Conservation (phyloP, 2,888 invertebrate species). For the Pristionchus fissidentatus region DNA sequence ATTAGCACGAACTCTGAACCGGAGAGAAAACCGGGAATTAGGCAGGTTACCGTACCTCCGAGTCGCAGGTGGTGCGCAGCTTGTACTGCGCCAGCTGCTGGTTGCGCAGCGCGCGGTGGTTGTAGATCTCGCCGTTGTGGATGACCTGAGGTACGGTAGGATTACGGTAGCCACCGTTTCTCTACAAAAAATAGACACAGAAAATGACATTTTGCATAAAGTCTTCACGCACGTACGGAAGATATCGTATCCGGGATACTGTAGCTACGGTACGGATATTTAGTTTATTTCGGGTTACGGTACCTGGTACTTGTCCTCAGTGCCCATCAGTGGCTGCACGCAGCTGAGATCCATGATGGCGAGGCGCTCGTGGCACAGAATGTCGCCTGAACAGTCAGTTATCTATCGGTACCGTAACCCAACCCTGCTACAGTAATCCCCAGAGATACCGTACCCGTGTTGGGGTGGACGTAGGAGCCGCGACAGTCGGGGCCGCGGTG, state of each 20-base stretch:
- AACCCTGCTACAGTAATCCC: not conserved
- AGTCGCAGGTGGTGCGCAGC: slow-evolving; percentile 77
- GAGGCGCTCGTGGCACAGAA: slow-evolving; percentile 74
- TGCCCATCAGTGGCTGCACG: slow-evolving; percentile 71
- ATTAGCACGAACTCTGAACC: not conserved
- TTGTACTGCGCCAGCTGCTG: slow-evolving; percentile 60
- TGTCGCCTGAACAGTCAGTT: slow-evolving; percentile 56
- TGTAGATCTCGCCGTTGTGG: slow-evolving; percentile 89
- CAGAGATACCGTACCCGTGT: slow-evolving; percentile 57
- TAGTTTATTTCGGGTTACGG: slow-evolving; percentile 17
- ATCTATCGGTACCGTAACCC: not conserved
- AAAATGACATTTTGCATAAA: no score
- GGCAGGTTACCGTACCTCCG: slow-evolving; percentile 71
- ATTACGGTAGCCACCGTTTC: not conserved
- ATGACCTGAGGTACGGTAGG: slow-evolving; percentile 62
- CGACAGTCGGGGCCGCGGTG: slow-evolving; percentile 74
- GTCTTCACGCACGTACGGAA: not conserved
- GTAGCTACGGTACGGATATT: slow-evolving; percentile 44
- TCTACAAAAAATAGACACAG: no score
- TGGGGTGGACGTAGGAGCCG: slow-evolving; percentile 66
- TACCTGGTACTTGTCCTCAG: slow-evolving; percentile 62
- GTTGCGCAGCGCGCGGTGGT: slow-evolving; percentile 79
- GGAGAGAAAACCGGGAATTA: not conserved
- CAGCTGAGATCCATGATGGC: slow-evolving; percentile 74
- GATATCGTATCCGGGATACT: not conserved